A percentile compares a stretch with the other conserved stretches of the same genome.
Evolutionary conservation across 1,140 invertebrate genomes (phyloP).

Genomic region (Periplaneta americana): DNA sequence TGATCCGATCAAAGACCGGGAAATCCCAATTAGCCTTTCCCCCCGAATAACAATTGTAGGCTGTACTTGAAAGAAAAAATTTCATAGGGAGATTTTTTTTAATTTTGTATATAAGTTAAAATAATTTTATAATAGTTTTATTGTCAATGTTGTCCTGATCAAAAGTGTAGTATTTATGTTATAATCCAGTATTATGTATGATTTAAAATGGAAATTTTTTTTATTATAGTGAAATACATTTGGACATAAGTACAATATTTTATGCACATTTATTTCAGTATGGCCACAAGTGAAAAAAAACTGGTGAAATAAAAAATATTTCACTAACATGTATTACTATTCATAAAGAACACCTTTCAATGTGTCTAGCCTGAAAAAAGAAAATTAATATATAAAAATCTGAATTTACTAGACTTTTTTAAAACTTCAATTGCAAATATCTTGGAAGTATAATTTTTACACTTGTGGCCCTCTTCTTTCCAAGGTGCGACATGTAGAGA

Average conservation of each 20-base stretch:
- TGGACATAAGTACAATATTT: too few relatives aligned
- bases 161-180: neutral
- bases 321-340: neutral
- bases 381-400: neutral
- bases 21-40: too few relatives aligned
- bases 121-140: neutral
- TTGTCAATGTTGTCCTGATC: neutral
- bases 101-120: neutral
- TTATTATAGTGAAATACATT: constrained; percentile 1
- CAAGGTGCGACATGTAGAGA: too few relatives aligned
- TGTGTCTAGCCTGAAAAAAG: neutral
- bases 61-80: neutral
- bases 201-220: constrained; percentile 13
- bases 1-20: too few relatives aligned
- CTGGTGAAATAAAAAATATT: neutral
- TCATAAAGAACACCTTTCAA: neutral
- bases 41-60: neutral
- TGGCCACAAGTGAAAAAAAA: neutral
- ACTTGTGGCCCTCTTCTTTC: too few relatives aligned
- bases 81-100: neutral
- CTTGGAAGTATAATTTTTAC: neutral
- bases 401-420: neutral
- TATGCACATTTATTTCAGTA: neutral
- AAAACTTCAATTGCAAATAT: neutral
- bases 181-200: neutral